Evolutionary conservation across 2,888 invertebrate species (phyloP), one percentile per base, ranked within the genome.

Genomic region (Erebia ligea): DNA sequence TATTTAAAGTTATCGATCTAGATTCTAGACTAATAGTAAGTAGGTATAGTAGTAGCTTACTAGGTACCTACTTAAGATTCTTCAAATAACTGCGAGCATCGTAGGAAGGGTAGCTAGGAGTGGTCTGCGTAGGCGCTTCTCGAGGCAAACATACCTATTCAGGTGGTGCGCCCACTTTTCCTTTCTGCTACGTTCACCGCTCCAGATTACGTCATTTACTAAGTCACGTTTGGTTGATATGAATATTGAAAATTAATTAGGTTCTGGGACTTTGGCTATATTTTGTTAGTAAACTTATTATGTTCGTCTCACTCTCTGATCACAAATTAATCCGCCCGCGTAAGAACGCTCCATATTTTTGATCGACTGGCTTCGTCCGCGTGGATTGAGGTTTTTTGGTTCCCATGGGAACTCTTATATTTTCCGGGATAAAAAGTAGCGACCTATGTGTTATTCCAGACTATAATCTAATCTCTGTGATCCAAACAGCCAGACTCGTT

Each of bases 161-260:
- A 82, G 83, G 82, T 82, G 83, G 85, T 80, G 85, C 91, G 92
- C 91, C 91, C 91, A 92, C 92, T 92, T 91, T 91, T 92, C 91
- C 92, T 92, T 91, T 92, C 92, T 80, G 85, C 83, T 81, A 85
- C 89, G 86, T 88, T 90, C 89, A 87, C 89, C 84, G 88, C 80
- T 89, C 90, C 89, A 88, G 86, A 90, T 92, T 92, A 92, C 92
- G 91, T 92, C 91, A 92, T 82, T 77, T 71, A 75, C 77, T 79
- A 73, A 67, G 34, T 61, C 67, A 52, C 52, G 59, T 59, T 67
- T 40, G 50, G 34, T 52, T 17, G 58, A 50, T 67, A 52, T 19
- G 48, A 52, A 66, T 57, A 64, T 64, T n/a, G n/a, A n/a, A n/a
- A n/a, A n/a, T n/a, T n/a, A n/a, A n/a, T n/a, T n/a, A n/a, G n/a